Conservation (phyloP, 2,888 invertebrate species). For the Monochamus alternatus region DNA sequence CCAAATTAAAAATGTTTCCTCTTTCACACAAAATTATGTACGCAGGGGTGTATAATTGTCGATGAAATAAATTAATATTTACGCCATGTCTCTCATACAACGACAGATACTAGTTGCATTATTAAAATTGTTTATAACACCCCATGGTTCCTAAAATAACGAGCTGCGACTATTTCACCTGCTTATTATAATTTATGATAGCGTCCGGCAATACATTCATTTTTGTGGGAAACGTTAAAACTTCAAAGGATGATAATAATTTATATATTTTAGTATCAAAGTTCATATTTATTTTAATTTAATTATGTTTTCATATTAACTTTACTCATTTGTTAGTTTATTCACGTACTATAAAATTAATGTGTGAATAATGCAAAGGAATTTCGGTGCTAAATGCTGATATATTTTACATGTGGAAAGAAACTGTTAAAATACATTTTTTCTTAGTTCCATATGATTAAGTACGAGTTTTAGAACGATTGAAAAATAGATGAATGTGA, state of each 20-base stretch:
- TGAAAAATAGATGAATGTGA: background rate
- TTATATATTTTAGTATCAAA: constrained; percentile 30
- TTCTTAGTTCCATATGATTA: background rate
- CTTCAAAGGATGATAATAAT: constrained; percentile 22
- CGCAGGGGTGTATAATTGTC: background rate
- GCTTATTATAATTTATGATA: constrained; percentile 33
- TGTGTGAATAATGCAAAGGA: constrained; percentile 21
- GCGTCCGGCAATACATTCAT: constrained; percentile 24
- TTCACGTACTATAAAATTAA: constrained; percentile 24
- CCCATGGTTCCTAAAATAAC: constrained; percentile 16
- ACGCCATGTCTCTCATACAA: background rate
- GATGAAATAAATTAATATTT: background rate
- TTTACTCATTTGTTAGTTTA: constrained; percentile 30
- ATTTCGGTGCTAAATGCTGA: constrained; percentile 11
- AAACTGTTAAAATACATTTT: constrained; percentile 22
- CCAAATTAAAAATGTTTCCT: too few relatives aligned
- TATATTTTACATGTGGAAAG: background rate
- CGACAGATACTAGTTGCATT: constrained; percentile 3
- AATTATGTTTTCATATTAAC: constrained; percentile 27
- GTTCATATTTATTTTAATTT: constrained; percentile 33
- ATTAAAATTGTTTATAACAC: constrained; percentile 14
- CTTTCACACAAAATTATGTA: background rate
- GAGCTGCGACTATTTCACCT: constrained; percentile 29
- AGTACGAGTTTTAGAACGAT: background rate
- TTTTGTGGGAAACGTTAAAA: constrained; percentile 34